Conservation (phyloP, 2,113 vertebrate genomes). For the mouse (Mus musculus) region GRCm39 chr1:107878001-107878500, state of each 20-base stretch:
- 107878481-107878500: not conserved
- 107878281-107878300: not conserved
- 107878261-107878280: not conserved
- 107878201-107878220: not conserved
- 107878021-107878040: slow-evolving; percentile 35
- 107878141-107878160: not conserved
- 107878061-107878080: not conserved
- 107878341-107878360: not conserved
- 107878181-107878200: not conserved
- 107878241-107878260: not conserved
- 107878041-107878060: not conserved
- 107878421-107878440: not conserved
- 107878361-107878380: too few species aligned
- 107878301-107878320: not conserved
- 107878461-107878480: too few species aligned
- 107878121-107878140: not conserved
- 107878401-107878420: too few species aligned
- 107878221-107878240: not conserved
- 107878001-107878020: slow-evolving; percentile 40
- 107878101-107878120: not conserved
- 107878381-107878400: not conserved
- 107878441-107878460: not conserved
- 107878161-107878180: not conserved
- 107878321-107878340: not conserved
- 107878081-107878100: not conserved